Conservation (phyloP, 1,140 invertebrate genomes). For the Heliconius hewitsoni region DNA sequence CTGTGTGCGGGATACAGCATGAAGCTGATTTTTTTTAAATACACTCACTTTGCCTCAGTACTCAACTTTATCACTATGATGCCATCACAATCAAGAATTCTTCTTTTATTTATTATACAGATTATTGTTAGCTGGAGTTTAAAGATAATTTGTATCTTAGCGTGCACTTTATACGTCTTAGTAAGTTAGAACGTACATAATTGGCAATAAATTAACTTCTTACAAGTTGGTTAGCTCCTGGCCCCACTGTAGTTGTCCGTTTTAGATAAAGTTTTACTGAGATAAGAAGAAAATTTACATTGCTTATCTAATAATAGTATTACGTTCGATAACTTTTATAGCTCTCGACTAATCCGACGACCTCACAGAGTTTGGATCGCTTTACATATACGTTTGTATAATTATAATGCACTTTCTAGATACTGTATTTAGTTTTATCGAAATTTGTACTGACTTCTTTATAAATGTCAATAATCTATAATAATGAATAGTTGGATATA, state of each 20-base stretch:
- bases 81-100: not conserved
- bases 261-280: slow-evolving; percentile 33
- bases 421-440: not conserved
- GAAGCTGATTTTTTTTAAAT: too few relatives aligned
- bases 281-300: slow-evolving; percentile 38
- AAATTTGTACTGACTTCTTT: not conserved
- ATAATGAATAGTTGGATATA: not conserved
- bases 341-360: slow-evolving; percentile 3
- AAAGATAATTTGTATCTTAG: slow-evolving; percentile 29
- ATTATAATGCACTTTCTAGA: not conserved
- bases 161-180: slow-evolving; percentile 47
- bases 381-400: not conserved
- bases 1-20: too few relatives aligned
- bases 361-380: slow-evolving; percentile 7
- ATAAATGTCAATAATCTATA: not conserved
- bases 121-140: slow-evolving; percentile 3
- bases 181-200: slow-evolving; percentile 62
- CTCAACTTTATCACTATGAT: not conserved
- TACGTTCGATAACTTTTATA: slow-evolving; percentile 24
- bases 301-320: slow-evolving; percentile 20
- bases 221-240: slow-evolving; percentile 63
- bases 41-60: not conserved
- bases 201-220: slow-evolving; percentile 76
- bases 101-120: not conserved
- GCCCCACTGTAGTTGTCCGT: slow-evolving; percentile 33